Evolutionary conservation across 2,888 invertebrate genomes (phyloP).

Genomic region (Apamea crenata): DNA sequence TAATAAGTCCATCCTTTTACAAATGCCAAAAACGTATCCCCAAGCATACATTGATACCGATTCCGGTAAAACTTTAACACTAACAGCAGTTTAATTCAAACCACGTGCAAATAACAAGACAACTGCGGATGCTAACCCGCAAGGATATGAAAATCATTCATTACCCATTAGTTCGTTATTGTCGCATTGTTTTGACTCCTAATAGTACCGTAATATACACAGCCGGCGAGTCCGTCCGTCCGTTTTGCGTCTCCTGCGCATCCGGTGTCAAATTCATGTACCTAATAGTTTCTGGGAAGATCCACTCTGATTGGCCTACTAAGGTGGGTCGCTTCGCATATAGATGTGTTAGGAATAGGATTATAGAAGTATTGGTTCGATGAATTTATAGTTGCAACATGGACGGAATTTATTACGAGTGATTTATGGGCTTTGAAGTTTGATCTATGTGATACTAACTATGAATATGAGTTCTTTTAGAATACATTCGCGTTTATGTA

Average conservation of each 20-base stretch:
- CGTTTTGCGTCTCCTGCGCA: conserved; percentile 68
- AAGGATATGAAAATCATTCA: conserved; percentile 70
- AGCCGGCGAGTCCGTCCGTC: conserved; percentile 66
- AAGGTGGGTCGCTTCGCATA: conserved; percentile 57
- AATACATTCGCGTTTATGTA: not conserved
- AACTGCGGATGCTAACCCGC: conserved; percentile 59
- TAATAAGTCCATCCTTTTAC: not conserved
- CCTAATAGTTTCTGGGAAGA: conserved; percentile 79
- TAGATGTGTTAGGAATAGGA: conserved; percentile 28
- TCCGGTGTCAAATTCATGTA: conserved; percentile 82
- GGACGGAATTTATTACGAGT: conserved; percentile 41
- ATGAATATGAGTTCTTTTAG: not conserved
- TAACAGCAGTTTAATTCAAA: conserved; percentile 37
- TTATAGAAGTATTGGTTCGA: conserved; percentile 34
- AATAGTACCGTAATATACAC: conserved; percentile 69
- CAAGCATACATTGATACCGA: conserved; percentile 39
- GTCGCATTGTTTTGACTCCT: conserved; percentile 79
- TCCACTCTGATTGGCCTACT: conserved; percentile 64
- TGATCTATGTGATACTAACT: conserved; percentile 1
- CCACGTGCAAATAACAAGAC: conserved; percentile 51
- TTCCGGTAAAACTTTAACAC: conserved; percentile 41
- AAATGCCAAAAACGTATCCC: conserved; percentile 37
- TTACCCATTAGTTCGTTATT: conserved; percentile 70
- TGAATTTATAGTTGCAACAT: conserved; percentile 41
- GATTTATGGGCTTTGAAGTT: conserved; percentile 38